A percentile compares a stretch with the other conserved stretches of the same genome.
Conservation (phyloP, 1,140 invertebrate genomes). For the Trinorchestia longiramus region DNA sequence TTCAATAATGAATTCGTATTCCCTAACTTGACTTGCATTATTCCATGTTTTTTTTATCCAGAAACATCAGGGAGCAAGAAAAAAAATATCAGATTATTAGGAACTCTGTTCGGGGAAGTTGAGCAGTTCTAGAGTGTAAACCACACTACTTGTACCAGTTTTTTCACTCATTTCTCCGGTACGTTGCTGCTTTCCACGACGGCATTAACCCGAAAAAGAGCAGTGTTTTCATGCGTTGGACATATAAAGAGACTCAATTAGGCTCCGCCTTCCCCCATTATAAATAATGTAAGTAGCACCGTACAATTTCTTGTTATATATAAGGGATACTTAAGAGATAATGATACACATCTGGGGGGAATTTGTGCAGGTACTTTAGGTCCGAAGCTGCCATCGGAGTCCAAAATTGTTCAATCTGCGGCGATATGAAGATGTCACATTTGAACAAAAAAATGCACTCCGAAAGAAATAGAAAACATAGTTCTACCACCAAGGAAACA, state of each 20-base stretch:
- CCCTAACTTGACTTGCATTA: neutral
- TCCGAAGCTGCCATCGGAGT: neutral
- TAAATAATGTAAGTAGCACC: slow-evolving; percentile 53
- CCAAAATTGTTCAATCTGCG: slow-evolving; percentile 38
- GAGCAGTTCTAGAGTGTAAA: slow-evolving; percentile 38
- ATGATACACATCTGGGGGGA: slow-evolving; percentile 31
- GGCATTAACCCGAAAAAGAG: slow-evolving; percentile 6
- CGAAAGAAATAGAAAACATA: neutral
- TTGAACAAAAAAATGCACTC: neutral
- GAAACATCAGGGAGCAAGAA: neutral
- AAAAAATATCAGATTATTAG: neutral
- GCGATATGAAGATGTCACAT: neutral
- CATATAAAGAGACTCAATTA: slow-evolving; percentile 53
- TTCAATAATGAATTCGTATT: neutral
- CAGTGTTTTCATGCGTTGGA: slow-evolving; percentile 35
- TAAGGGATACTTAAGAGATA: slow-evolving; percentile 53
- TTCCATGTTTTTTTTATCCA: neutral
- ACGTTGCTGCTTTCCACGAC: slow-evolving; percentile 17
- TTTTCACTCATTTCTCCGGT: neutral
- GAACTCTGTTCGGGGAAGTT: neutral
- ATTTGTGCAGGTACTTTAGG: neutral
- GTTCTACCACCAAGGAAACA: neutral
- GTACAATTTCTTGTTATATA: slow-evolving; percentile 51
- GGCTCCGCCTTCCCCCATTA: slow-evolving; percentile 42
- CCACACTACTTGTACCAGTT: neutral